Conservation (phyloP, 1,140 invertebrate species). For the Micrasema minimum region DNA sequence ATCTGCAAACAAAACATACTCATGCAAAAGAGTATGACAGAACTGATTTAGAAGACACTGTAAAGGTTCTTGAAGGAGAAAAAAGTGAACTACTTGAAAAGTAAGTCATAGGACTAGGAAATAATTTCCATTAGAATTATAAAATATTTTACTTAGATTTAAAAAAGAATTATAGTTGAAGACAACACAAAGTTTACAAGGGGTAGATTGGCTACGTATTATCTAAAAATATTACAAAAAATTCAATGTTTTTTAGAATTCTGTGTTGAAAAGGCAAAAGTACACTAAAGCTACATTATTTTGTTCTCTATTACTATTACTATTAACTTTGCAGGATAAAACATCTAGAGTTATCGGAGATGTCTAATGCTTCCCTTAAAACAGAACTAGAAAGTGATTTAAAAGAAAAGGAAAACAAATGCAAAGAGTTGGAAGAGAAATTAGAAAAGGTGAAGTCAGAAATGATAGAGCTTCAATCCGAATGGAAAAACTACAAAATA, state of each 20-base stretch:
- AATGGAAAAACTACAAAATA: slow-evolving; percentile 76
- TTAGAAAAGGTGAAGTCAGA: slow-evolving; percentile 71
- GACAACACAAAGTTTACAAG: no score
- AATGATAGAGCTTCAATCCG: slow-evolving; percentile 68
- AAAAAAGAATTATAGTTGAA: no score
- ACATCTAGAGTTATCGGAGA: slow-evolving; percentile 38
- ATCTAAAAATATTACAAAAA: no score
- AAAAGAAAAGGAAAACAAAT: slow-evolving; percentile 34
- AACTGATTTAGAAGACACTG: slow-evolving; percentile 52
- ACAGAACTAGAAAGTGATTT: slow-evolving; percentile 45
- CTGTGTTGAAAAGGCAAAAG: no score
- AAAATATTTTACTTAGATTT: no score
- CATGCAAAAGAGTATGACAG: slow-evolving; percentile 46
- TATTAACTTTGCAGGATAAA: slow-evolving; percentile 44
- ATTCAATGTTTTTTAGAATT: no score
- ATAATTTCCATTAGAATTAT: no score
- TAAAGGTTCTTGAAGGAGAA: slow-evolving; percentile 60
- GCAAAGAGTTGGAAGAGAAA: slow-evolving; percentile 60
- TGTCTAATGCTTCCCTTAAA: slow-evolving; percentile 43
- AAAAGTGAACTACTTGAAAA: slow-evolving; percentile 62
- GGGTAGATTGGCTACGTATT: no score
- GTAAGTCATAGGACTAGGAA: slow-evolving; percentile 59
- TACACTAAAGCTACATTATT: no score
- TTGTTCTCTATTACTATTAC: no score
- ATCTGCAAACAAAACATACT: slow-evolving; percentile 48